Evolutionary conservation across 2,888 invertebrate genomes (phyloP), one percentile per base, ranked within the genome.

Genomic region (Boloria euphrosyne): DNA sequence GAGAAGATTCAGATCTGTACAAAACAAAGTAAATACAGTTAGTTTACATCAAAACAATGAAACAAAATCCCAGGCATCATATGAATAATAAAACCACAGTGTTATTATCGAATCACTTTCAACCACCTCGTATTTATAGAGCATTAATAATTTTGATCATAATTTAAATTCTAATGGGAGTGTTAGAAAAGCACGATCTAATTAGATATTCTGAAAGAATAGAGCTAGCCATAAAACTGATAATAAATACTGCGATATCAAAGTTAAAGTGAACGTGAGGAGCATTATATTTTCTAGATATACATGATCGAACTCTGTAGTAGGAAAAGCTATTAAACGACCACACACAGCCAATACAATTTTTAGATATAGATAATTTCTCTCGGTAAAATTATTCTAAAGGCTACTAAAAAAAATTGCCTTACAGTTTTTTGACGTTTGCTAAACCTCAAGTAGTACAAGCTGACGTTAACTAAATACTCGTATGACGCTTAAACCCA

Each of bases 191-290:
- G 74, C 79, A 82, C 78, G 80, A 77, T 69, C 67, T 67, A 53
- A 60, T 74, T 77, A 75, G 74, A 73, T 75, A 82, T 81, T 80
- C 78, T 76, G 73, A 68, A 75, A 68, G 77, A 71, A 73, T 75
- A 66, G 65, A 66, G 46, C 66, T 58, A 69, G 69, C 73, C 71
- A 74, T 59, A 64, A 64, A 76, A 77, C 73, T 71, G 70, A 78
- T 79, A 80, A 80, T 78, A 80, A 79, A 80, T 75, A 77, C 65
- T 31, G 55, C 46, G 54, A 78, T 80, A 82, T 80, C 78, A 78
- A 76, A 78, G 78, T 73, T 69, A 72, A 74, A 75, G 75, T 76
- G 74, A 75, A 78, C 75, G 72, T 72, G 75, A 65, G 53, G 31
- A 61, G 73, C 73, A 73, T 76, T 71, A 71, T 69, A 66, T 65